Evolutionary conservation across 2,797 vertebrate species (phyloP), one percentile per base, ranked within the genome.

Genomic region (Mallotus villosus): DNA sequence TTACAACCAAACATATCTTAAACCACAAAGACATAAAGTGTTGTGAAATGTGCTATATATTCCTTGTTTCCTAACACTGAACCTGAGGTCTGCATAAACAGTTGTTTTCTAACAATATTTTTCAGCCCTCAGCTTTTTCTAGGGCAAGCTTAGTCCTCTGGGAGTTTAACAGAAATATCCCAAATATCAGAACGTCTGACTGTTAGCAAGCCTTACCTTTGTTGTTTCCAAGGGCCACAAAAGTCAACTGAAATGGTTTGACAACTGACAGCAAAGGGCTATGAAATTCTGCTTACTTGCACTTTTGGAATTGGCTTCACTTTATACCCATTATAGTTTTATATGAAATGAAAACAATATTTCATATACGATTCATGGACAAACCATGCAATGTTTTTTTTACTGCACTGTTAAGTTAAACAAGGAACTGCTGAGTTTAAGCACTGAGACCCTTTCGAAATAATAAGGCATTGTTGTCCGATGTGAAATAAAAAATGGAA

Each of bases 81-180:
- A 85, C 78, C 84, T 73, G 80, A 82, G 85, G 89, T 90, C 88
- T 91, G 91, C 90, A 92, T 92, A 92, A 91, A 91, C 90, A 91
- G 82, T 76, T 75, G 72, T 77, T 84, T 88, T 90, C 85, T 78
- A 29, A 83, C 85, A 90, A 88, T 84, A 87, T 91, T 90, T 91
- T 88, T 91, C 87, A 92, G 88, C 91, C 90, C 87, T 92, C 91
- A 91, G 90, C 87, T 88, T 87, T 94, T 93, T 93, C 91, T 91
- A 82, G 92, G 90, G 85, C 89, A 91, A 75, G 73, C 76, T 78
- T 14, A 55, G 69, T 89, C 91, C 88, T 89, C 75, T 78, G 89
- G 89, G 91, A 89, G 78, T 85, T 84, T 83, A 90, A 90, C 90
- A 91, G 86, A 93, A 92, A 93, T 93, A 93, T 85, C 91, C 86